Percentiles rank a stretch among this genome's conserved stretches.
Evolutionary conservation across 2,888 invertebrate species (phyloP).

Genomic region (Colostygia pectinataria): DNA sequence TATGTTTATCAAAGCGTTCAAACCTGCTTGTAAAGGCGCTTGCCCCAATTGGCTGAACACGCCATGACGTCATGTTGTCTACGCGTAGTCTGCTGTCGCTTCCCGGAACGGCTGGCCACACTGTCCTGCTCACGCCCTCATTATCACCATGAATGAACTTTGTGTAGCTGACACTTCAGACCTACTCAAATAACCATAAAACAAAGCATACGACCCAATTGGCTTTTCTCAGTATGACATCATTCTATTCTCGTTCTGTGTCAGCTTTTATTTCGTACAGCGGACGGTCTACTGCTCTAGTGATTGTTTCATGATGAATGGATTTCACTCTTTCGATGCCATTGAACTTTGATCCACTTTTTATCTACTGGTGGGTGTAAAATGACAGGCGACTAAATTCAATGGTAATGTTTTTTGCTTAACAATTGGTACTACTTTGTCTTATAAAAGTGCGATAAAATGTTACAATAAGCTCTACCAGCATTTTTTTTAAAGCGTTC

Average conservation of each 20-base stretch:
- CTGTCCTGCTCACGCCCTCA: slow-evolving; percentile 62
- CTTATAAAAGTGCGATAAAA: too few relatives aligned
- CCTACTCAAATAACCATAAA: slow-evolving; percentile 34
- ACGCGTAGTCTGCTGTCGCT: slow-evolving; percentile 72
- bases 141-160: slow-evolving; percentile 66
- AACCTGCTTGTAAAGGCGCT: slow-evolving; percentile 35
- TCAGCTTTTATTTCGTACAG: slow-evolving; percentile 61
- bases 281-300: slow-evolving; percentile 66
- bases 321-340: slow-evolving; percentile 72
- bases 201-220: slow-evolving; percentile 49
- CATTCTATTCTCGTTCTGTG: slow-evolving; percentile 56
- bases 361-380: slow-evolving; percentile 62
- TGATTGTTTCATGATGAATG: slow-evolving; percentile 71
- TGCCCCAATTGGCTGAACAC: slow-evolving; percentile 69
- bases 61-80: slow-evolving; percentile 73
- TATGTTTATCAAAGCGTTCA: slow-evolving; percentile 8
- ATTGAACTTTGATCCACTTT: slow-evolving; percentile 76
- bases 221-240: slow-evolving; percentile 55
- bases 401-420: slow-evolving; percentile 40
- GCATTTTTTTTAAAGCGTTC: too few relatives aligned
- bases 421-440: slow-evolving; percentile 36
- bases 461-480: too few relatives aligned
- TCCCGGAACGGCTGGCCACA: slow-evolving; percentile 73
- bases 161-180: slow-evolving; percentile 38
- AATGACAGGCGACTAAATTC: slow-evolving; percentile 53